Conservation (phyloP, 1,140 invertebrate genomes). For the Achatina immaculata region DNA sequence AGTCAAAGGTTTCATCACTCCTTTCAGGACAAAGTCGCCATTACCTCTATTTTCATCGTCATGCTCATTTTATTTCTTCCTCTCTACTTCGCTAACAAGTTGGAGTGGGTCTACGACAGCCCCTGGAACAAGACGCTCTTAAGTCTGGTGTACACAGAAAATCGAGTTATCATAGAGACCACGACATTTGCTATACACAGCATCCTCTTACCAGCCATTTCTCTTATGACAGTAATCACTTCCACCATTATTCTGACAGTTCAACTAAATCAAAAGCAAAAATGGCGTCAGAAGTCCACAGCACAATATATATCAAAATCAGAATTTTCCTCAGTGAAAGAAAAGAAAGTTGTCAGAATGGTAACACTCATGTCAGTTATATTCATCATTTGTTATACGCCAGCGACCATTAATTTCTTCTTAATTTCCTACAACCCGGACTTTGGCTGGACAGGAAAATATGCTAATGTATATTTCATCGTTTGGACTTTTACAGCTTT, state of each 20-base stretch:
- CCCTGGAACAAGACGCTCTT: not conserved
- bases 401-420: no score
- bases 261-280: not conserved
- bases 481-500: not conserved
- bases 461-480: no score
- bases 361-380: not conserved
- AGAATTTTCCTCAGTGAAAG: no score
- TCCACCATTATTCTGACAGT: no score
- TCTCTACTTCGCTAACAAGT: not conserved
- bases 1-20: not conserved
- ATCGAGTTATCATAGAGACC: not conserved
- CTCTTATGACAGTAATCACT: no score
- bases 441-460: no score
- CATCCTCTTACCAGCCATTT: no score
- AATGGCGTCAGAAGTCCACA: not conserved
- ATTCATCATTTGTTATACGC: not conserved
- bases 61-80: not conserved
- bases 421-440: no score
- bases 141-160: not conserved
- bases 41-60: not conserved
- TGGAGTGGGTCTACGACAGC: not conserved
- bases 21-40: not conserved
- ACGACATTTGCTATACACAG: not conserved
- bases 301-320: no score
- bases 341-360: constrained; percentile 13